Conservation (phyloP, 1,140 invertebrate genomes). For the Bilobella aurantiaca region DNA sequence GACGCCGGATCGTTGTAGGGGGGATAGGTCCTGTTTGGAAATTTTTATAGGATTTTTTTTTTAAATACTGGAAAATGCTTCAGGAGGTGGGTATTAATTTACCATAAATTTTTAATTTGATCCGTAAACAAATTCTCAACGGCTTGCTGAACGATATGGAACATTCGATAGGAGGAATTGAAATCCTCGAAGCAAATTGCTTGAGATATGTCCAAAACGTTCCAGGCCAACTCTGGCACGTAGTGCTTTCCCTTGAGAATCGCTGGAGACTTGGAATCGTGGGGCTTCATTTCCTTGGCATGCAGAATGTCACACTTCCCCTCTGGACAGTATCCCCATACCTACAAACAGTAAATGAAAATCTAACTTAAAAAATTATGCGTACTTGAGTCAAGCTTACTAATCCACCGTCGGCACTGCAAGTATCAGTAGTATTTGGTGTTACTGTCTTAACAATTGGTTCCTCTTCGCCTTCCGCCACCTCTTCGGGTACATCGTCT, state of each 20-base stretch:
- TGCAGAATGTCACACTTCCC: neutral
- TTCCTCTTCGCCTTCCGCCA: neutral
- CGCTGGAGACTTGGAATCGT: neutral
- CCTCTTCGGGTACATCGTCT: neutral
- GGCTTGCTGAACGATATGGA: constrained; percentile 14
- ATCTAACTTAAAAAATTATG: neutral
- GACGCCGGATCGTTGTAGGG: neutral
- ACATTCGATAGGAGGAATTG: constrained; percentile 16
- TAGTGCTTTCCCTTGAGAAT: constrained; percentile 4
- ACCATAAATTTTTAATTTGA: constrained; percentile 19
- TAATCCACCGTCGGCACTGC: neutral
- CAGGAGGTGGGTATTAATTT: too few species aligned
- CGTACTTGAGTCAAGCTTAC: neutral
- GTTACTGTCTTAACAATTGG: too few species aligned
- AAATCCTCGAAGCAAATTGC: constrained; percentile 15
- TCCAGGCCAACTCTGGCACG: constrained; percentile 18
- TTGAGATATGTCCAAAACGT: constrained; percentile 15
- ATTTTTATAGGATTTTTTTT: neutral
- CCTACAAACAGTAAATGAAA: neutral
- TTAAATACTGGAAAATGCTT: too few species aligned
- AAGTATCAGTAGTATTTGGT: neutral
- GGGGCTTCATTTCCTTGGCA: neutral
- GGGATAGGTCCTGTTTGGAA: neutral
- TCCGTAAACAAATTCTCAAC: constrained; percentile 12
- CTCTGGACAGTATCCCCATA: neutral